Conservation (phyloP, 2,113 vertebrate genomes). For the Cyanoramphus novaezelandiae region DNA sequence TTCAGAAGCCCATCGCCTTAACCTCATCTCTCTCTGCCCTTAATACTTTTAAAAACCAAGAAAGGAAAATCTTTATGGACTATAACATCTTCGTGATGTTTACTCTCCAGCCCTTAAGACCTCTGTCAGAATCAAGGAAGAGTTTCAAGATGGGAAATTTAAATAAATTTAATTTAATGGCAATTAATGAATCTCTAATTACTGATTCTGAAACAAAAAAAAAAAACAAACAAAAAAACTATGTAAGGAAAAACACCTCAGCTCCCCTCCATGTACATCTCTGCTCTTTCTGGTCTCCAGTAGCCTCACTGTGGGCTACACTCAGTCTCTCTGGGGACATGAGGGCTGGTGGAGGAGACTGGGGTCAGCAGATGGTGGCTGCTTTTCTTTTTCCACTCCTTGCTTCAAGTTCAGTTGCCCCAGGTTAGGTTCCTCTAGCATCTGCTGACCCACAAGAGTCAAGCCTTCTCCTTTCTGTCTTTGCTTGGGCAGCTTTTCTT, state of each 20-base stretch:
- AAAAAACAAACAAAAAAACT: not conserved
- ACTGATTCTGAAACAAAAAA: not conserved
- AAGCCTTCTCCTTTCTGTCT: not conserved
- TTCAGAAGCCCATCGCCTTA: not conserved
- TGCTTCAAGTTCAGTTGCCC: not conserved
- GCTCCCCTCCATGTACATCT: not conserved
- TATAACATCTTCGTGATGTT: not conserved
- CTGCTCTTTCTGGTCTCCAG: not conserved
- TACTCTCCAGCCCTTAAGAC: not conserved
- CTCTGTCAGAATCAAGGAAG: not conserved
- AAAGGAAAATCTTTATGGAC: not conserved
- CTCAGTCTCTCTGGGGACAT: not conserved
- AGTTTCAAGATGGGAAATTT: not conserved
- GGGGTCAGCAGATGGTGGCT: not conserved
- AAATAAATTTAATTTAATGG: not conserved
- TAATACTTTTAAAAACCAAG: not conserved
- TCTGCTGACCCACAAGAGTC: fast-evolving
- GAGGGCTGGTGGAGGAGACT: not conserved
- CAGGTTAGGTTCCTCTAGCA: not conserved
- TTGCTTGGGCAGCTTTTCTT: not conserved
- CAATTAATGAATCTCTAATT: not conserved
- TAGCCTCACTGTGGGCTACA: not conserved
- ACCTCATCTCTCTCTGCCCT: not conserved
- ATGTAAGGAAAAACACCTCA: not conserved
- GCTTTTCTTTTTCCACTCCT: not conserved